A percentile compares a stretch with the other conserved stretches of the same genome.
Evolutionary conservation across 2,888 invertebrate species (phyloP).

Genomic region (Oscheius sp.): DNA sequence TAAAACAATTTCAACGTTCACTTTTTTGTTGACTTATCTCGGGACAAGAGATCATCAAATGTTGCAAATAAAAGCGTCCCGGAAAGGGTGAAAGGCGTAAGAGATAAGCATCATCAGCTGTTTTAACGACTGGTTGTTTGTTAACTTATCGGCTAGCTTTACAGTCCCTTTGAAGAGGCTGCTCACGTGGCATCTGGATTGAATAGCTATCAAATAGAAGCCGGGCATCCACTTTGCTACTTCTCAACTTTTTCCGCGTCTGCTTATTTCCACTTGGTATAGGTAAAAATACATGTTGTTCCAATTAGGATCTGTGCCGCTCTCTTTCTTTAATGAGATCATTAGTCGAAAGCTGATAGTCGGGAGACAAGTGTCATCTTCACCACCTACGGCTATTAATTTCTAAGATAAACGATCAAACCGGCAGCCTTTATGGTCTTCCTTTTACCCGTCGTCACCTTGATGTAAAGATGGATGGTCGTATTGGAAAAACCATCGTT

Average conservation of each 20-base stretch:
- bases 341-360: conserved; percentile 15
- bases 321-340: background rate
- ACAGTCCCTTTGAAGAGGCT: conserved; percentile 24
- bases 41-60: background rate
- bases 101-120: conserved; percentile 18
- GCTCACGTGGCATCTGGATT: conserved; percentile 32
- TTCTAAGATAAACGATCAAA: conserved; percentile 33
- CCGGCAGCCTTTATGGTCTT: conserved; percentile 36
- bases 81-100: background rate
- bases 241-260: background rate
- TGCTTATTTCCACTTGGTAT: background rate
- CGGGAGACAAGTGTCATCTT: conserved; percentile 23
- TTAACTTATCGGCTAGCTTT: conserved; percentile 31
- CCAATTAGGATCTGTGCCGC: conserved; percentile 1
- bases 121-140: conserved; percentile 30
- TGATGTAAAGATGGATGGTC: conserved; percentile 30
- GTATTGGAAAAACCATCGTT: conserved; percentile 25
- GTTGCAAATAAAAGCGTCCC: background rate
- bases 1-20: too few species aligned
- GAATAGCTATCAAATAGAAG: conserved; percentile 26
- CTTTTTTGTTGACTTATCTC: background rate
- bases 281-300: background rate
- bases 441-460: conserved; percentile 21
- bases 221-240: background rate
- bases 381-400: conserved; percentile 36